Evolutionary conservation across 2,113 vertebrate genomes (phyloP).

Genomic region (Anarrhichthys ocellatus): DNA sequence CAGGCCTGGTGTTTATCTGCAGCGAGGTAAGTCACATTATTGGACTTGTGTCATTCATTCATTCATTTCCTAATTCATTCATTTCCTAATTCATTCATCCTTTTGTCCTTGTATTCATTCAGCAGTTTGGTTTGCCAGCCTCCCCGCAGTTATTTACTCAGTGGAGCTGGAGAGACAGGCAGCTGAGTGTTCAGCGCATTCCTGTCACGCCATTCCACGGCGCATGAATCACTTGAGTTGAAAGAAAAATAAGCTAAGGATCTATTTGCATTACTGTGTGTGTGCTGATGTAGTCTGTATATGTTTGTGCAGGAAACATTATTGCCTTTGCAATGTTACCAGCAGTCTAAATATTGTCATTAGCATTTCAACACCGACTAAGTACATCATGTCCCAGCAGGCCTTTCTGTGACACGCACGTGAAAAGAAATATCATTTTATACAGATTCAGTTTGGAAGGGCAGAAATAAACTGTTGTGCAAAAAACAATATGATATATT

Average conservation of each 20-base stretch:
- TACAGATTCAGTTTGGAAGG: neutral
- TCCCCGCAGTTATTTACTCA: constrained; percentile 59
- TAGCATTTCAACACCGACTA: constrained; percentile 12
- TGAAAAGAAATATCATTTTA: constrained; percentile 1
- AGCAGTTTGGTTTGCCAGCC: constrained; percentile 26
- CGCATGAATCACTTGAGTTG: constrained; percentile 65
- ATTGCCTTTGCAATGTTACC: constrained; percentile 18
- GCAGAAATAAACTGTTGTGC: neutral
- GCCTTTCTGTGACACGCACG: neutral
- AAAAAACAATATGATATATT: neutral
- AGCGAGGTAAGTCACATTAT: constrained; percentile 4
- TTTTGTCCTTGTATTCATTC: constrained; percentile 60
- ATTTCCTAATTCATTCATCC: constrained; percentile 58
- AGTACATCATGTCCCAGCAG: neutral
- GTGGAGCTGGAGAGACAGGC: constrained; percentile 53
- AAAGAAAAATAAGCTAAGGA: constrained; percentile 54
- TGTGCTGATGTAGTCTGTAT: constrained; percentile 41
- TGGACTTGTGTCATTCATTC: constrained; percentile 59
- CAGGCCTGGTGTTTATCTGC: neutral
- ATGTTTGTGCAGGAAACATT: constrained; percentile 30
- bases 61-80: constrained; percentile 57
- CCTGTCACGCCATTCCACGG: constrained; percentile 68
- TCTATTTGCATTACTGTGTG: constrained; percentile 37
- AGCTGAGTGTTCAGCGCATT: constrained; percentile 73
- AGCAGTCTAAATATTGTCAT: constrained; percentile 28